Evolutionary conservation across 2,888 invertebrate genomes (phyloP).

Genomic region (Lymantria dispar): DNA sequence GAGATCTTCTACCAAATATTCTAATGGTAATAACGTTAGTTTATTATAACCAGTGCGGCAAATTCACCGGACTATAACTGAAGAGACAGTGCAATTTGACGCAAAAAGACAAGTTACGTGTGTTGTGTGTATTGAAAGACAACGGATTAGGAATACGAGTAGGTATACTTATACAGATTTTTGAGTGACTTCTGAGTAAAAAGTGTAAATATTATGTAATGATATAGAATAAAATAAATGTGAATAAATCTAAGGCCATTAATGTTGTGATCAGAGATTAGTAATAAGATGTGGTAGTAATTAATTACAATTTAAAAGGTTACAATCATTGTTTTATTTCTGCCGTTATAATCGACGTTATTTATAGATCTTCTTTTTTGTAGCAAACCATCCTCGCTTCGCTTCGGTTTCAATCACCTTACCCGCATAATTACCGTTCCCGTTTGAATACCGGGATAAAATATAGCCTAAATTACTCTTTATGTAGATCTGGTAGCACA

Average conservation of each 20-base stretch:
- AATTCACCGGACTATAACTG: slow-evolving; percentile 26
- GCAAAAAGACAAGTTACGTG: slow-evolving; percentile 37
- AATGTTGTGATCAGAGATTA: slow-evolving; percentile 37
- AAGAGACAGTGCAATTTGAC: slow-evolving; percentile 32
- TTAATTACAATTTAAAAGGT: slow-evolving; percentile 9
- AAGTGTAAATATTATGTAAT: slow-evolving; percentile 6
- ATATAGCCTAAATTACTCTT: no score
- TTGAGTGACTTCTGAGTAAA: slow-evolving; percentile 7
- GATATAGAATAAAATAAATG: no score
- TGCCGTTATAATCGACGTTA: no score
- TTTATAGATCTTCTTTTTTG: background rate
- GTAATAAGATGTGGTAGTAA: slow-evolving; percentile 28
- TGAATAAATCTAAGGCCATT: slow-evolving; percentile 10
- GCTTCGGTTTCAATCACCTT: no score
- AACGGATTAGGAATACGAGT: slow-evolving; percentile 31
- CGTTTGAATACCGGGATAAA: no score
- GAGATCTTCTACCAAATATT: slow-evolving; percentile 66
- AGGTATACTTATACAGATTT: slow-evolving; percentile 28
- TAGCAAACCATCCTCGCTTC: no score
- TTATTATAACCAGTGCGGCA: slow-evolving; percentile 60
- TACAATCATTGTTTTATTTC: slow-evolving; percentile 4
- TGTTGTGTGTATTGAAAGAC: slow-evolving; percentile 45
- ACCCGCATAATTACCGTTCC: no score
- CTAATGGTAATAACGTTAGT: slow-evolving; percentile 65
- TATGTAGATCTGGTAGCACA: no score